Conservation (phyloP, 2,113 vertebrate genomes). For the Sterrhoptilus dennistouni region DNA sequence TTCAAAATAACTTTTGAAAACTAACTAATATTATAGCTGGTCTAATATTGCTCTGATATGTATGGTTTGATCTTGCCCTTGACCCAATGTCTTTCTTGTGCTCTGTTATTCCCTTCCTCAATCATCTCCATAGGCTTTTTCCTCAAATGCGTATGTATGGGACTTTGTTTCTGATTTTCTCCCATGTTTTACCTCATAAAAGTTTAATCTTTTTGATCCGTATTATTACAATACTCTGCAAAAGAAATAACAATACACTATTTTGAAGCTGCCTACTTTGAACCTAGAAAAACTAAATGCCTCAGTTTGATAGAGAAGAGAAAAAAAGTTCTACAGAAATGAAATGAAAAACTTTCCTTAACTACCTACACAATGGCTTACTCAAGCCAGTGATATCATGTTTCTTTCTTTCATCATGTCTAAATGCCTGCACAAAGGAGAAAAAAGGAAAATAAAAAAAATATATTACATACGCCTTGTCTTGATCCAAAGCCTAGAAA, state of each 20-base stretch:
- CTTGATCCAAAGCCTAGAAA: conserved; percentile 32
- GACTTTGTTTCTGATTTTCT: neutral
- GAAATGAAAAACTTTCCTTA: conserved; percentile 43
- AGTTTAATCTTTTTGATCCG: neutral
- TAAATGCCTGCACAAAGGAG: conserved; percentile 16
- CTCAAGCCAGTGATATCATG: neutral
- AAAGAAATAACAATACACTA: conserved; percentile 18
- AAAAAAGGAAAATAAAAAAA: conserved; percentile 32
- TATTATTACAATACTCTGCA: neutral
- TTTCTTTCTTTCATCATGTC: conserved; percentile 35
- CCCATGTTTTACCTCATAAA: neutral
- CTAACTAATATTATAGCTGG: neutral
- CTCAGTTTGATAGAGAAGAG: neutral
- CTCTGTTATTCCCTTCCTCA: neutral
- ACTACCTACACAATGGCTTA: conserved; percentile 25
- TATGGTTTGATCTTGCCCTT: neutral
- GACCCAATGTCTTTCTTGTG: neutral
- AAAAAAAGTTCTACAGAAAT: conserved; percentile 5
- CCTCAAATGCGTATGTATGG: neutral
- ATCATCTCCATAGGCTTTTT: neutral
- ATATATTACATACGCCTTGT: neutral
- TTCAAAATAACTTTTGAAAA: neutral
- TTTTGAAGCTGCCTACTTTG: conserved; percentile 27
- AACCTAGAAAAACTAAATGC: neutral
- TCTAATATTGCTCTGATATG: neutral